Conservation (phyloP, 1,140 invertebrate species). For the Drosophila rhopaloa region DNA sequence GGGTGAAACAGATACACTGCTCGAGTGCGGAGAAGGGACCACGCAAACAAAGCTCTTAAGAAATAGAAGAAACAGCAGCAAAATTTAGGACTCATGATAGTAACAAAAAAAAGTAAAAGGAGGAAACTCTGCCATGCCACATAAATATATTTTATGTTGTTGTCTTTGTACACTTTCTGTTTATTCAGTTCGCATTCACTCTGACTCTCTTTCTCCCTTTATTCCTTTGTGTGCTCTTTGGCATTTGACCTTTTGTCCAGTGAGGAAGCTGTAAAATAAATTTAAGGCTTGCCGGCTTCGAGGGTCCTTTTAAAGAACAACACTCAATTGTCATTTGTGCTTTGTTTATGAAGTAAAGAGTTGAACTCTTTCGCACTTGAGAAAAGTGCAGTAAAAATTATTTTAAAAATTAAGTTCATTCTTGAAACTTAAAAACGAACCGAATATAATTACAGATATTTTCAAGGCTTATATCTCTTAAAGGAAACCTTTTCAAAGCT, state of each 20-base stretch:
- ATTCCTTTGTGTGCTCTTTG: constrained; percentile 39
- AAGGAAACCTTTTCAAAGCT: background rate
- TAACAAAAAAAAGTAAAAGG: constrained; percentile 46
- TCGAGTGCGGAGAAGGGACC: background rate
- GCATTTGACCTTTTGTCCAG: constrained; percentile 71
- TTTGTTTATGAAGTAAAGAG: background rate
- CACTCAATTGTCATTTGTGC: constrained; percentile 42
- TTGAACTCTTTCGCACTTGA: no score
- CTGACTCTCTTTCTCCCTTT: background rate
- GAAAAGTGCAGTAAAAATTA: background rate
- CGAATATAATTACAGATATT: background rate
- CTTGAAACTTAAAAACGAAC: no score
- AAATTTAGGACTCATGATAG: constrained; percentile 51
- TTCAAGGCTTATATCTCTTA: constrained; percentile 3
- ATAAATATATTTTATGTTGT: constrained; percentile 79
- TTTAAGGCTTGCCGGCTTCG: constrained; percentile 54
- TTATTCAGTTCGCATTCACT: constrained; percentile 34
- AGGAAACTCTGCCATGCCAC: constrained; percentile 59
- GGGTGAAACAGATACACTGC: constrained; percentile 14
- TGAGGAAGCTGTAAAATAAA: constrained; percentile 76
- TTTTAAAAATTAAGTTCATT: background rate
- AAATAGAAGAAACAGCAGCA: constrained; percentile 29
- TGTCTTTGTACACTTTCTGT: constrained; percentile 66
- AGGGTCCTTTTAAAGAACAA: constrained; percentile 22
- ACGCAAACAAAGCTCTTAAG: constrained; percentile 52